A percentile compares a stretch with the other conserved stretches of the same genome.
Evolutionary conservation across 2,888 invertebrate genomes (phyloP).

Genomic region (Acanthosepion esculentum): DNA sequence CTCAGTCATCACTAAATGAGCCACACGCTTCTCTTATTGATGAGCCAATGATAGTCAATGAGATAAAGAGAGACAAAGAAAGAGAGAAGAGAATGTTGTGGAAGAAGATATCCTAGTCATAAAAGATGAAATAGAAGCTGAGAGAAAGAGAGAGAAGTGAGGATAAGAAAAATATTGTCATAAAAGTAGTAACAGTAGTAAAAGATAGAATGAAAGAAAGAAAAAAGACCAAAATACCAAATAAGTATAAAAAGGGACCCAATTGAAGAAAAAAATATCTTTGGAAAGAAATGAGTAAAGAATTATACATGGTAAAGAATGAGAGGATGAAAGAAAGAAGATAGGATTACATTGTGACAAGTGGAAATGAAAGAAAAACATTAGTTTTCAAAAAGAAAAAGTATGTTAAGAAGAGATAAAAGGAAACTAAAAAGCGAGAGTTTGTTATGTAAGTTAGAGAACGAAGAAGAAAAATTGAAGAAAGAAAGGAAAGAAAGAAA

Average conservation of each 20-base stretch:
- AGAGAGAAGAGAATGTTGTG: conserved; percentile 13
- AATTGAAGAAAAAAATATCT: no score
- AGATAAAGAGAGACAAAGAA: neutral
- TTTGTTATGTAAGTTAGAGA: neutral
- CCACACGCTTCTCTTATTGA: no score
- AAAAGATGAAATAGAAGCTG: no score
- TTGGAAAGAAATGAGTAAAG: no score
- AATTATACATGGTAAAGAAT: no score
- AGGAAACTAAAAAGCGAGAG: neutral
- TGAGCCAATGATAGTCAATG: neutral
- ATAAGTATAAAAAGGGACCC: no score
- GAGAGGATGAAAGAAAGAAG: neutral
- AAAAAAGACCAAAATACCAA: neutral
- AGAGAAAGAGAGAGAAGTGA: no score
- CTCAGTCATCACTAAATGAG: neutral
- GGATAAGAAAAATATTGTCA: neutral
- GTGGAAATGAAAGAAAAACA: neutral
- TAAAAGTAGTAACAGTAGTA: neutral
- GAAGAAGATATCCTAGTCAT: no score
- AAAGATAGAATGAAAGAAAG: conserved; percentile 39
- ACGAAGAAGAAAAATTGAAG: neutral
- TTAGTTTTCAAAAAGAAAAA: no score
- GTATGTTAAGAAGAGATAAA: neutral
- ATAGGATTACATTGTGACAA: neutral
- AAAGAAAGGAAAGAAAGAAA: neutral